A percentile compares a stretch with the other conserved stretches of the same genome.
phyloP scores from a whole-genome alignment of 2,113 vertebrate species.

The Benitochromis conjunctus region DNA sequence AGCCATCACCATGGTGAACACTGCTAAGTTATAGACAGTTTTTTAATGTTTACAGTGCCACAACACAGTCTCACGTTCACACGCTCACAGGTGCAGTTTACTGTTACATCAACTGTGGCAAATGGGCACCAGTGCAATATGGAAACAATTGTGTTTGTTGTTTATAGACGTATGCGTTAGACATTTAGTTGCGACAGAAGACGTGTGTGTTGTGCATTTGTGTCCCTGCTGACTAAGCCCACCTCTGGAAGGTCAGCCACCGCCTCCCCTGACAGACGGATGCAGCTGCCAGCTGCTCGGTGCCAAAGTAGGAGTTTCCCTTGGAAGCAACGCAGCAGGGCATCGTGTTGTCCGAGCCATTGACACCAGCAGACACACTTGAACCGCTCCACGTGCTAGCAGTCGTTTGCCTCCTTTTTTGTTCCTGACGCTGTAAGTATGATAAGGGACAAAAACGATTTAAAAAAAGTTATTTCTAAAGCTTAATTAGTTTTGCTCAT shows the following conservation, averaged over 20 bases:
- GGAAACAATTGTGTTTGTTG: neutral
- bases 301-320: constrained; percentile 24
- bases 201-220: neutral
- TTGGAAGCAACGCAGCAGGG: constrained; percentile 10
- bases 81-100: too few relatives aligned
- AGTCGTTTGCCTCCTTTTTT: neutral
- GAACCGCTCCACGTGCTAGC: neutral
- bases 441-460: neutral
- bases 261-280: neutral
- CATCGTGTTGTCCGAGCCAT: neutral
- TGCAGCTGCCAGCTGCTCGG: constrained; percentile 40
- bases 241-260: neutral
- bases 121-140: neutral
- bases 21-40: neutral
- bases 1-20: neutral
- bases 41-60: neutral
- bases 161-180: neutral
- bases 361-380: neutral
- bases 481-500: constrained; percentile 3
- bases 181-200: neutral
- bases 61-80: neutral
- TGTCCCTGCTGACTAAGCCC: neutral
- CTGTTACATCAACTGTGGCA: neutral
- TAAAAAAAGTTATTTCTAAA: neutral
- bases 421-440: neutral